Percentiles rank a stretch among this genome's conserved stretches.
These are phyloP conservation scores for Ctena decussata DNA, from an alignment of 2,888 invertebrate species.

Conservation along the genomic window DNA sequence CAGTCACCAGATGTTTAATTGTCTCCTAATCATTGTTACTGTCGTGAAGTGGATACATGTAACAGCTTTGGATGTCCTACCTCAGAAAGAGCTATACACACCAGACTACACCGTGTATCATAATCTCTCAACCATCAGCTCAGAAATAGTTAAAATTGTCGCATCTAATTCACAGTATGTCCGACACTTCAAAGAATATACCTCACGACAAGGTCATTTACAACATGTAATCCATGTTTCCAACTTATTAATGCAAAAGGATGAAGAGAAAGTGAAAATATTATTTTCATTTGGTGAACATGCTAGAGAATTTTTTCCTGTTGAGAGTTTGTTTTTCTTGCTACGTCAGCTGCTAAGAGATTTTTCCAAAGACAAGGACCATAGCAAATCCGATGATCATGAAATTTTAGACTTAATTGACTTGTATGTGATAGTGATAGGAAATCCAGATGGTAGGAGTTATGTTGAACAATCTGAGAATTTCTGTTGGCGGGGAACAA, in stretches of 20 bases:
- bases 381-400: neutral
- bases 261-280: slow-evolving; percentile 72
- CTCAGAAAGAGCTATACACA: slow-evolving; percentile 80
- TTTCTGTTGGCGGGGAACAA: slow-evolving; percentile 85
- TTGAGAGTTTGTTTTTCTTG: slow-evolving; percentile 82
- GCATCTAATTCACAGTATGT: slow-evolving; percentile 72
- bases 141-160: slow-evolving; percentile 68
- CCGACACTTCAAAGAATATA: slow-evolving; percentile 66
- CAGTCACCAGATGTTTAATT: neutral
- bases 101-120: slow-evolving; percentile 84
- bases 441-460: slow-evolving; percentile 85
- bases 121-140: slow-evolving; percentile 70
- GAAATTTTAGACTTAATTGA: slow-evolving; percentile 64
- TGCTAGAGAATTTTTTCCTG: slow-evolving; percentile 85
- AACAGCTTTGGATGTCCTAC: slow-evolving; percentile 75
- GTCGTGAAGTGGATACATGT: neutral
- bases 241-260: slow-evolving; percentile 75
- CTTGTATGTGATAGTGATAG: slow-evolving; percentile 80
- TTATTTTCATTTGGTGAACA: slow-evolving; percentile 85
- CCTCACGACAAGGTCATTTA: slow-evolving; percentile 70
- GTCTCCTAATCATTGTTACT: neutral
- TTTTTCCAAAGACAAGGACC: neutral
- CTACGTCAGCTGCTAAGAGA: slow-evolving; percentile 68
- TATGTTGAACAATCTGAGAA: slow-evolving; percentile 80
- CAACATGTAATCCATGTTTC: slow-evolving; percentile 80